Base-by-base conservation (phyloP, 2,113 vertebrate species). In the Ranitomeya variabilis region DNA sequence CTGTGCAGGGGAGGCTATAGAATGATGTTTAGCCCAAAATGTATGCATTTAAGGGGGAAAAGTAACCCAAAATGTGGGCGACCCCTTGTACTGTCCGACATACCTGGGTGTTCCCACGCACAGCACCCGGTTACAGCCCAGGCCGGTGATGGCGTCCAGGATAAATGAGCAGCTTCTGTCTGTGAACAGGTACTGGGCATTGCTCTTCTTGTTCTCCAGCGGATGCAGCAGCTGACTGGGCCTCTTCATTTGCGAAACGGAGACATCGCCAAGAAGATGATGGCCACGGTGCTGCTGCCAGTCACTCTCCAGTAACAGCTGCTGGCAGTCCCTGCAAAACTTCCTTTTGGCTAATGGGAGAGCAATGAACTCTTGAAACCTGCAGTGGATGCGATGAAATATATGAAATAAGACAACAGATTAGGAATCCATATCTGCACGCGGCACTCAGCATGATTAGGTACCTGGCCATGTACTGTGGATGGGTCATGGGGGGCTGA, bases 31-130 rank as follows among this genome's bases (percentile, higher is more conserved):
- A 31, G 37, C 37, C 37, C 37, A 45, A 45, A 3, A 45, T 45
- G 37, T 45, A 45, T 4, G 37, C 37, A 45, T 45, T 45, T 45
- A 45, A 45, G 37, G 37, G 37, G 37, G 37, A 5, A 4, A 45
- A 45, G 37, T 45, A 3, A 1, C 37, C 37, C 37, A n/a, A 21
- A 67, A 73, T 0, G 71, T 37, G 4, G 71, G 2, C 0, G 3
- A 26, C 26, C 31, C 31, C 1, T 73, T 45, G 2, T 12, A 19
- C n/a, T 1, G 12, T n/a, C 8, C 23, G 21, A 59, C 73, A 7
- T 93, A 99, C 98, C 98, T 96, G 23, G 98, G 98, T 2, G 97
- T 96, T 54, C 98, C 98, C 78, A 99, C 93, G 90, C 95, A 98
- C 1, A 99, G 95, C 7, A 99, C 94, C 92, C 96, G 96, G 85